phyloP scores from a whole-genome alignment of 2,888 invertebrate species.

The Vanessa cardui region DNA sequence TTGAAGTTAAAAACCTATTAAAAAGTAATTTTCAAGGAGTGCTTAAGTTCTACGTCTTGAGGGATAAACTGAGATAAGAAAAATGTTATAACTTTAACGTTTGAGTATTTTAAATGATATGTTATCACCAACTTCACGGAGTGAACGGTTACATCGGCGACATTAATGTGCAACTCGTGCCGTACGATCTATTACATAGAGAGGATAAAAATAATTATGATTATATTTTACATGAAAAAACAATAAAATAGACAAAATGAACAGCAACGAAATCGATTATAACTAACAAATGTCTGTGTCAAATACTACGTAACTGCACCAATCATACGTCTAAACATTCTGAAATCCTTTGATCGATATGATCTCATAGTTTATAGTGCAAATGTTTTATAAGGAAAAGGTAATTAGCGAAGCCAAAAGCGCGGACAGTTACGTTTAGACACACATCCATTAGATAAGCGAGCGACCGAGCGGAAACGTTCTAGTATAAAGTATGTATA shows the following conservation, averaged over 20 bases:
- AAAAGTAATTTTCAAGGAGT: constrained; percentile 5
- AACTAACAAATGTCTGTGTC: too few species aligned
- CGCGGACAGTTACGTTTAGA: constrained; percentile 23
- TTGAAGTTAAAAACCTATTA: constrained; percentile 7
- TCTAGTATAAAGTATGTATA: constrained; percentile 27
- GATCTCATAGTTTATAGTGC: background rate
- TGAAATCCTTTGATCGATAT: background rate
- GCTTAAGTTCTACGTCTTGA: background rate
- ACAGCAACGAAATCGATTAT: too few species aligned
- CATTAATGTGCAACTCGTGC: constrained; percentile 11
- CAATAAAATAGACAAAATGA: too few species aligned
- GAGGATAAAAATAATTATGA: background rate
- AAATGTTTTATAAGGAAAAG: background rate
- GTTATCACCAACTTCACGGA: constrained; percentile 20
- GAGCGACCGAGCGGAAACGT: constrained; percentile 32
- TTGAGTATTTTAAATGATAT: constrained; percentile 10
- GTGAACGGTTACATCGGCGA: background rate
- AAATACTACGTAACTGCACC: background rate
- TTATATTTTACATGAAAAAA: background rate
- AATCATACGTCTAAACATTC: background rate
- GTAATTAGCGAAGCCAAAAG: constrained; percentile 11
- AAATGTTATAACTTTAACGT: constrained; percentile 3
- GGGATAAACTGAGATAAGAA: constrained; percentile 6
- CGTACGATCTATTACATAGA: background rate
- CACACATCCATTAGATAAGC: constrained; percentile 23